phyloP scores from a whole-genome alignment of 2,113 vertebrate species.

The Cervus canadensis region DNA sequence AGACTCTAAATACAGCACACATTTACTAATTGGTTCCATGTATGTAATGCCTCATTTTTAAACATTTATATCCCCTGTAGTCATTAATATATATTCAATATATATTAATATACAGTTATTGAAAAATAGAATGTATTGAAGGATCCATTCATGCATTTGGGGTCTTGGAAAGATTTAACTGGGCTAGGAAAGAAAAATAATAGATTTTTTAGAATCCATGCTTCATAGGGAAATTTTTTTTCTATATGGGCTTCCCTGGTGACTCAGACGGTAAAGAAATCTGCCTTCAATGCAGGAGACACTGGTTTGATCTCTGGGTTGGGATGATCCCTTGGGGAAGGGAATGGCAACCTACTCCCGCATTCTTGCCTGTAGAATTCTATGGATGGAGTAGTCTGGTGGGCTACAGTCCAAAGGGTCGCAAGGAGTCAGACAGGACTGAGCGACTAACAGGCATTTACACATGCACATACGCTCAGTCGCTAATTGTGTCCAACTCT shows the following conservation, averaged over 20 bases:
- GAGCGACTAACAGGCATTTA: neutral
- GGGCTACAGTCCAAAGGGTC: neutral
- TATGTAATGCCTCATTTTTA: neutral
- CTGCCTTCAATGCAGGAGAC: neutral
- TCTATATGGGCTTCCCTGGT: neutral
- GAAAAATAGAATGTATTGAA: neutral
- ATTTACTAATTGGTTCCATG: neutral
- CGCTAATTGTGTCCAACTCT: neutral
- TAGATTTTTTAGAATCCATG: neutral
- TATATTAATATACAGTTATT: neutral
- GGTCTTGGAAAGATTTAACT: neutral
- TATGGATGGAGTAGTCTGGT: neutral
- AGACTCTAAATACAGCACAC: neutral
- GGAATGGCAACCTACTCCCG: neutral
- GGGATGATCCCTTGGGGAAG: neutral
- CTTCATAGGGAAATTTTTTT: neutral
- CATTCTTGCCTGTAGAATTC: neutral
- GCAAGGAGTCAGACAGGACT: neutral
- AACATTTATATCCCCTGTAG: neutral
- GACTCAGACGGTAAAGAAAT: neutral
- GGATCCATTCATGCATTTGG: neutral
- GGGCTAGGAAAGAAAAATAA: neutral
- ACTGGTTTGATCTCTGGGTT: neutral
- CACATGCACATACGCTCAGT: rapidly evolving
- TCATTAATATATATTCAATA: neutral